Percentiles rank a stretch among this genome's conserved stretches.
These are phyloP conservation scores for Elmis aenea DNA, from an alignment of 2,888 invertebrate genomes.

Conservation along the genomic window DNA sequence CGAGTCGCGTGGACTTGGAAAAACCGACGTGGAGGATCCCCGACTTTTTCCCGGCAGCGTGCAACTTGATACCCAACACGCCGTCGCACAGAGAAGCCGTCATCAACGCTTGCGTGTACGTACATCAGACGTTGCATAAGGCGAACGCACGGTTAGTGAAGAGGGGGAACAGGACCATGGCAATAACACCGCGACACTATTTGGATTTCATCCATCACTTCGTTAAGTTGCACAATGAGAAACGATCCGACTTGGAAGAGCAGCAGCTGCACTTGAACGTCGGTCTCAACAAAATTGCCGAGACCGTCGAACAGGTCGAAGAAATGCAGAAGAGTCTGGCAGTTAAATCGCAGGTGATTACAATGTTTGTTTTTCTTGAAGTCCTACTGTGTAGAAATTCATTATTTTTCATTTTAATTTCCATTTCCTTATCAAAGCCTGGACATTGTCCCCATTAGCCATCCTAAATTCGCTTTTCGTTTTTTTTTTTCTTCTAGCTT, in stretches of 20 bases:
- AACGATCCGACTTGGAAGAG: slow-evolving; percentile 96
- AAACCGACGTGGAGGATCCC: slow-evolving; percentile 80
- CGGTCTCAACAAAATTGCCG: slow-evolving; percentile 96
- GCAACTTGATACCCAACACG: slow-evolving; percentile 65
- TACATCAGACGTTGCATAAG: slow-evolving; percentile 94
- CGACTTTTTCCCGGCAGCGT: slow-evolving; percentile 85
- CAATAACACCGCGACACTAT: slow-evolving; percentile 96
- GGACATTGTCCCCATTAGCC: too few species aligned
- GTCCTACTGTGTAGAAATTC: too few species aligned
- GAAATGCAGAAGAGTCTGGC: slow-evolving; percentile 99
- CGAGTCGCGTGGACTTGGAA: slow-evolving; percentile 91
- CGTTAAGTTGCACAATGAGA: slow-evolving; percentile 95
- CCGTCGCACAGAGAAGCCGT: slow-evolving; percentile 91
- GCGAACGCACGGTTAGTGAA: slow-evolving; percentile 88
- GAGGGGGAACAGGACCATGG: slow-evolving; percentile 92
- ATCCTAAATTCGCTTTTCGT: too few species aligned
- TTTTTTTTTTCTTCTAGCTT: too few species aligned
- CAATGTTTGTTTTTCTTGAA: too few species aligned
- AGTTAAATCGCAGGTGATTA: slow-evolving; percentile 84
- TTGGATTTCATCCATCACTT: slow-evolving; percentile 99
- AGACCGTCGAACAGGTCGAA: slow-evolving; percentile 98
- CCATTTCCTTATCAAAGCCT: too few species aligned
- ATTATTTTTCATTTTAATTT: too few species aligned
- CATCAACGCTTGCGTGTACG: slow-evolving; percentile 97
- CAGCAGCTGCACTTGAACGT: slow-evolving; percentile 98